These are phyloP conservation scores for Dasypogon diadema DNA, from an alignment of 2,888 invertebrate species.

Conservation along the genomic window DNA sequence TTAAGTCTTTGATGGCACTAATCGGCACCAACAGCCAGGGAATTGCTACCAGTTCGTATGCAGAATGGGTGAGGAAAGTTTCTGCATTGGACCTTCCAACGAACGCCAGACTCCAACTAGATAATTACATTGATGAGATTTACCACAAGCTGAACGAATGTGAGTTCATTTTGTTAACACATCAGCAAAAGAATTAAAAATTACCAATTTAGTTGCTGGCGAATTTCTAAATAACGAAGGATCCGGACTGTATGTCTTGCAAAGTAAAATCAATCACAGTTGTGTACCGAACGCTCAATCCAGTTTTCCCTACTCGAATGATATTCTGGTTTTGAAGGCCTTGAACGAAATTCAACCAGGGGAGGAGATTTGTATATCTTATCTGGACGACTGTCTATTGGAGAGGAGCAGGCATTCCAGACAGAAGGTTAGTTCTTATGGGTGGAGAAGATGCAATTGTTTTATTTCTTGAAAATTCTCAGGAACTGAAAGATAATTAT, in stretches of 20 bases:
- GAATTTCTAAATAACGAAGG: conserved; percentile 93
- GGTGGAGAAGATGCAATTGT: background rate
- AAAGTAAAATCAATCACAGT: conserved; percentile 93
- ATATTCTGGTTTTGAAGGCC: conserved; percentile 80
- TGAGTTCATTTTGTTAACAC: too few relatives aligned
- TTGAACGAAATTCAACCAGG: conserved; percentile 78
- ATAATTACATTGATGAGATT: conserved; percentile 82
- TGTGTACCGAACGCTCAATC: conserved; percentile 90
- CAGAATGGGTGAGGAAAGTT: conserved; percentile 87
- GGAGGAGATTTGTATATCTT: conserved; percentile 92
- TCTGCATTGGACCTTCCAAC: conserved; percentile 76
- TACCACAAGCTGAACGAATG: conserved; percentile 87
- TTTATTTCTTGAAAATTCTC: conserved; percentile 51
- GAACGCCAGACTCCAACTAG: conserved; percentile 76
- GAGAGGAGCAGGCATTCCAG: conserved; percentile 87
- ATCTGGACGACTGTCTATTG: conserved; percentile 87
- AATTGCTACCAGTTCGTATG: conserved; percentile 90
- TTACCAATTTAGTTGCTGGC: conserved; percentile 65
- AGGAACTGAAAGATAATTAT: conserved; percentile 80
- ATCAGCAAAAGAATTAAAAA: too few relatives aligned
- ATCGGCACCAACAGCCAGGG: conserved; percentile 95
- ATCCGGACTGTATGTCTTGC: conserved; percentile 86
- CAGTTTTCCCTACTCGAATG: conserved; percentile 86
- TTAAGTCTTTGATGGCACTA: conserved; percentile 77
- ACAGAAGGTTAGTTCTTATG: conserved; percentile 74